A percentile compares a stretch with the other conserved stretches of the same genome.
Evolutionary conservation across 64 coral and sea anemone species (phyloP).

Genomic region (Montipora sp.): DNA sequence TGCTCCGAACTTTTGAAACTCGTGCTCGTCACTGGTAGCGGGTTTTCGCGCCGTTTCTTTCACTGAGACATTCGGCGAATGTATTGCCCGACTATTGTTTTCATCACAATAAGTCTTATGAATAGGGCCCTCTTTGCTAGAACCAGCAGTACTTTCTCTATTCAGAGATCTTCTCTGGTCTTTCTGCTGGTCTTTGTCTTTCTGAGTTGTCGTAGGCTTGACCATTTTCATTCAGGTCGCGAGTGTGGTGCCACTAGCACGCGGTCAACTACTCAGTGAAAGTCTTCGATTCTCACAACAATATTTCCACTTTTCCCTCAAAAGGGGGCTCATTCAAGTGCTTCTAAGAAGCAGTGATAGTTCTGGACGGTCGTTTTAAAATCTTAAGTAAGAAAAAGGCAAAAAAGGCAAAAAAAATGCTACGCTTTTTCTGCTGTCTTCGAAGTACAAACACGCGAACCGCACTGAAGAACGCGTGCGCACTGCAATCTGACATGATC

Average conservation of each 20-base stretch:
- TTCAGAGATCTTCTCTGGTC: neutral
- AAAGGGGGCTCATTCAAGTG: neutral
- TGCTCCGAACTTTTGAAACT: too few species aligned
- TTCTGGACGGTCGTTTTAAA: neutral
- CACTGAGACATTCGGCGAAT: too few species aligned
- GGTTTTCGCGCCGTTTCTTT: too few species aligned
- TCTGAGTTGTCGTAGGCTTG: neutral
- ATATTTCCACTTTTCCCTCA: neutral
- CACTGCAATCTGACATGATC: neutral
- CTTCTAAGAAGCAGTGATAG: neutral
- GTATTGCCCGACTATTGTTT: too few species aligned
- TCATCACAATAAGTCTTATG: neutral
- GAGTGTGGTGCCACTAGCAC: neutral
- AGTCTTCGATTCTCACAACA: neutral
- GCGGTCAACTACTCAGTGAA: neutral
- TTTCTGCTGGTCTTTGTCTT: neutral
- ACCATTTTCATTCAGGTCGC: neutral
- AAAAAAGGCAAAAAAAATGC: neutral
- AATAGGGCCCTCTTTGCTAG: neutral
- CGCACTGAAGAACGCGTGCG: constrained; percentile 36
- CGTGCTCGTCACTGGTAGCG: too few species aligned
- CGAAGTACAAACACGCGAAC: neutral
- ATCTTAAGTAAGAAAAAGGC: neutral
- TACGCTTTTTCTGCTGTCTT: neutral
- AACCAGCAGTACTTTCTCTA: neutral